These are phyloP conservation scores for Sapayoa aenigma DNA, from an alignment of 2,113 vertebrate species.

Conservation along the genomic window DNA sequence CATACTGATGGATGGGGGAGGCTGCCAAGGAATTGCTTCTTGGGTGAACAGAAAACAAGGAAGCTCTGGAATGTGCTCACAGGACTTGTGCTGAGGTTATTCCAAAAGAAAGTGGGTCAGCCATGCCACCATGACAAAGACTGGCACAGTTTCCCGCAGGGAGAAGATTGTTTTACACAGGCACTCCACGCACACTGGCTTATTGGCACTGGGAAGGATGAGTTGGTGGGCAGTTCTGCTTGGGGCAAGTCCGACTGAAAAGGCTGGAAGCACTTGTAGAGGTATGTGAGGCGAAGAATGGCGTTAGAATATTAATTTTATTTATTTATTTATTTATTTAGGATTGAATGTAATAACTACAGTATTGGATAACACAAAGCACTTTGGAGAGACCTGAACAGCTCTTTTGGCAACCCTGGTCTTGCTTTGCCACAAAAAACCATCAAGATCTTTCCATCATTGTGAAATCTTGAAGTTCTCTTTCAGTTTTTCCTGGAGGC, in stretches of 20 bases:
- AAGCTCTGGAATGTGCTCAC: background rate
- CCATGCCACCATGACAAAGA: background rate
- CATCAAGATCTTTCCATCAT: background rate
- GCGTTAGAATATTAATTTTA: background rate
- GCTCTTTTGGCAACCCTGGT: background rate
- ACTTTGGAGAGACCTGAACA: background rate
- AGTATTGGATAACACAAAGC: background rate
- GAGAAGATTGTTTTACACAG: background rate
- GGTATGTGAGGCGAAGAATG: background rate
- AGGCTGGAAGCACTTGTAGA: background rate
- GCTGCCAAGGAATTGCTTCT: background rate
- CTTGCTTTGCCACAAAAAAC: conserved; percentile 2
- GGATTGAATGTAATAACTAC: background rate
- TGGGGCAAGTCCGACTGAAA: background rate
- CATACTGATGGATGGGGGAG: background rate
- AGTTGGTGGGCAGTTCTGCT: background rate
- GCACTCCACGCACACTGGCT: background rate
- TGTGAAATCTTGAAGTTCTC: background rate
- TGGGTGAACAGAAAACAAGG: background rate
- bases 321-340: background rate
- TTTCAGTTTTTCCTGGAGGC: background rate
- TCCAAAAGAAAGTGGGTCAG: background rate
- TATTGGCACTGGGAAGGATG: background rate
- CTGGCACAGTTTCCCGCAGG: background rate
- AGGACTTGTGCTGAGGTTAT: background rate